These are phyloP conservation scores for Erpobdella octoculata DNA, from an alignment of 2,888 invertebrate genomes.

Conservation along the genomic window DNA sequence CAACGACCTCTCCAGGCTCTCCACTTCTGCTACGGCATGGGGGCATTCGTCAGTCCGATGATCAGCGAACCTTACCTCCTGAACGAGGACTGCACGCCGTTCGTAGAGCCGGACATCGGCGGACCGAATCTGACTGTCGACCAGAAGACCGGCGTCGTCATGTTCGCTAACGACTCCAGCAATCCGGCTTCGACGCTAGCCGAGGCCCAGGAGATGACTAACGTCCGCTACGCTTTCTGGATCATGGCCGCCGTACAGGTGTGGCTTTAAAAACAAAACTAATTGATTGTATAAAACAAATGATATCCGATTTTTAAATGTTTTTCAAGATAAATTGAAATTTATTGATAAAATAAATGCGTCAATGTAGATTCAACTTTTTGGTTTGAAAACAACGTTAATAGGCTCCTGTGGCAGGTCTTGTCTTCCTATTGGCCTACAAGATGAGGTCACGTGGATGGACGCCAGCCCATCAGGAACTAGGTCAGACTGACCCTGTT, in stretches of 20 bases:
- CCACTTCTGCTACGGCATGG: slow-evolving; percentile 55
- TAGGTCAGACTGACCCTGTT: slow-evolving; percentile 10
- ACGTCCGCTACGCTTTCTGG: slow-evolving; percentile 52
- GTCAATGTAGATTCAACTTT: too few relatives aligned
- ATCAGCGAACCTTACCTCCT: slow-evolving; percentile 54
- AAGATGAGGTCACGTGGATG: slow-evolving; percentile 31
- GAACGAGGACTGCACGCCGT: slow-evolving; percentile 52
- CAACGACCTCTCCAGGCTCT: slow-evolving; percentile 47
- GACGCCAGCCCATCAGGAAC: slow-evolving; percentile 29
- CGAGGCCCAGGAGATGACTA: slow-evolving; percentile 46
- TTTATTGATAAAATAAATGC: too few relatives aligned
- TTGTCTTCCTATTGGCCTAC: slow-evolving; percentile 34
- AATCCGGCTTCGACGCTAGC: slow-evolving; percentile 33
- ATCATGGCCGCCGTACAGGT: slow-evolving; percentile 54
- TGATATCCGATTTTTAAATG: too few relatives aligned
- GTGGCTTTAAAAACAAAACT: too few relatives aligned
- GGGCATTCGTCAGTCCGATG: slow-evolving; percentile 55
- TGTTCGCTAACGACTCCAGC: slow-evolving; percentile 21
- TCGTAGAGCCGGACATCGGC: slow-evolving; percentile 40
- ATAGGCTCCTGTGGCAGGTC: slow-evolving; percentile 37
- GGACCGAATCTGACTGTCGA: slow-evolving; percentile 7
- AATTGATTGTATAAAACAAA: too few relatives aligned
- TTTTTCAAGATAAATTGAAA: too few relatives aligned
- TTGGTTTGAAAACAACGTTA: background rate
- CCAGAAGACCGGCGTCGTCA: background rate